These are phyloP conservation scores for Eristalinus aeneus DNA, from an alignment of 2,888 invertebrate genomes.

Conservation along the genomic window DNA sequence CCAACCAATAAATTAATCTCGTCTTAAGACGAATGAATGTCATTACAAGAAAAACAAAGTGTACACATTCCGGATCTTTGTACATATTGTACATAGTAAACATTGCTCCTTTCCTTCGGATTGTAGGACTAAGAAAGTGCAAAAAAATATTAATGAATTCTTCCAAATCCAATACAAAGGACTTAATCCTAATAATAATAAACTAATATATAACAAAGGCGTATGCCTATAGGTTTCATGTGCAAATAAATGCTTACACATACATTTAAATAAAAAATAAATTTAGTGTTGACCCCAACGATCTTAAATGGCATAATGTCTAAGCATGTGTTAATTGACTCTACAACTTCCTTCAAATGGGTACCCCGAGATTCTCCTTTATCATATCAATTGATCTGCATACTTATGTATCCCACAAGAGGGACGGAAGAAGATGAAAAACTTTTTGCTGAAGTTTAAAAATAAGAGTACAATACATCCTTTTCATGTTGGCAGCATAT, in stretches of 20 bases:
- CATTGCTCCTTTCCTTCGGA: too few species aligned
- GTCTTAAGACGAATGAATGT: constrained; percentile 1
- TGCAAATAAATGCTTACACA: too few species aligned
- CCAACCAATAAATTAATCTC: not conserved
- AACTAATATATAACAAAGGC: too few species aligned
- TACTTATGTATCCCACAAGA: not conserved
- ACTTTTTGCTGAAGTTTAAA: too few species aligned
- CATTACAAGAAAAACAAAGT: not conserved
- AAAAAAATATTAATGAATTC: too few species aligned
- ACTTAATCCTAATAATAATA: too few species aligned
- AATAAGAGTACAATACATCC: not conserved
- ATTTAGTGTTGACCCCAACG: too few species aligned
- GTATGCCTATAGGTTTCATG: too few species aligned
- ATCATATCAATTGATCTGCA: not conserved
- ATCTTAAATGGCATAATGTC: not conserved
- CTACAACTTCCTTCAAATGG: not conserved
- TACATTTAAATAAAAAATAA: too few species aligned
- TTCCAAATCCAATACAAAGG: too few species aligned
- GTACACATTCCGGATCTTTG: not conserved
- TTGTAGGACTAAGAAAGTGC: too few species aligned
- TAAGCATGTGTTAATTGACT: not conserved
- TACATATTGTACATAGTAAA: not conserved
- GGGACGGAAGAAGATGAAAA: not conserved
- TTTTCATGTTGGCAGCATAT: not conserved
- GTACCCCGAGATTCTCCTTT: not conserved